Evolutionary conservation across 2,888 invertebrate species (phyloP).

Genomic region (Plemyria rubiginata): DNA sequence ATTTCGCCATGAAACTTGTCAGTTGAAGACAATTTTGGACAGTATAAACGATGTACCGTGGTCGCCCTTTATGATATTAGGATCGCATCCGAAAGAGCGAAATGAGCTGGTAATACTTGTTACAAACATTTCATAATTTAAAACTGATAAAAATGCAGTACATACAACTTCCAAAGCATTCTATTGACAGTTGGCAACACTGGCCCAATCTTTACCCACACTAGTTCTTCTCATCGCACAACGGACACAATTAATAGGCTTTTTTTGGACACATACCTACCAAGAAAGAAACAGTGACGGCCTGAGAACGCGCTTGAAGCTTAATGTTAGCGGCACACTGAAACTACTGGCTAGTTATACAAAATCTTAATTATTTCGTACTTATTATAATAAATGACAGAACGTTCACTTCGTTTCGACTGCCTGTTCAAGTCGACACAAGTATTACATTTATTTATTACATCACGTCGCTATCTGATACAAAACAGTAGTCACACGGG

Average conservation of each 20-base stretch:
- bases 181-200: conserved; percentile 38
- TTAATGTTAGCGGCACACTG: neutral
- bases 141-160: conserved; percentile 47
- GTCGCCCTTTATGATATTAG: neutral
- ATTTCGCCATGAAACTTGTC: conserved; percentile 7
- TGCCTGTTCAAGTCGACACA: conserved; percentile 29
- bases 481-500: neutral
- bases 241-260: neutral
- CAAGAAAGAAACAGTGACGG: neutral
- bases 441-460: neutral
- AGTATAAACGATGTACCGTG: neutral
- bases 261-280: neutral
- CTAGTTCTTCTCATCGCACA: neutral
- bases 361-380: conserved; percentile 40
- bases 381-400: conserved; percentile 35
- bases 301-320: conserved; percentile 23
- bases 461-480: too few relatives aligned
- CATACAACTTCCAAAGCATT: conserved; percentile 32
- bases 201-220: conserved; percentile 5
- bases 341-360: conserved; percentile 31
- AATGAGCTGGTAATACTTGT: conserved; percentile 49
- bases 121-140: conserved; percentile 44
- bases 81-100: neutral
- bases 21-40: neutral
- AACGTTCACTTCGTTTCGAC: conserved; percentile 35